Conservation (phyloP, 2,797 vertebrate species). For the Aeoliscus strigatus region DNA sequence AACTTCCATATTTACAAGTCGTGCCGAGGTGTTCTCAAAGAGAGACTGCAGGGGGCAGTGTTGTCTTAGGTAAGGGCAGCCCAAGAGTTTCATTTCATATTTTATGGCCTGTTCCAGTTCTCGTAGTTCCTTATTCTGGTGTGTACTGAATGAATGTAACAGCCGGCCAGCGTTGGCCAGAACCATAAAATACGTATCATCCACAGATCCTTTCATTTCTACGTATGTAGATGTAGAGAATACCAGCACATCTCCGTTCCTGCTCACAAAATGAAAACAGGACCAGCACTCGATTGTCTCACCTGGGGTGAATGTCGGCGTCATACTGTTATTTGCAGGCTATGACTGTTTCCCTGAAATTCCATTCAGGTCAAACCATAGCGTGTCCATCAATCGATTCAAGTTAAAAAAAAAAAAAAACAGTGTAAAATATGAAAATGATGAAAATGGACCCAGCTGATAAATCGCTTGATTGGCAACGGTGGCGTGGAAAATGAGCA, state of each 20-base stretch:
- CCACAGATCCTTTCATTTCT: too few species aligned
- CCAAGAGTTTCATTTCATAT: constrained; percentile 48
- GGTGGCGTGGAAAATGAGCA: constrained; percentile 68
- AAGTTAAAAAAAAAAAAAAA: constrained; percentile 58
- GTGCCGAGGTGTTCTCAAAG: constrained; percentile 7
- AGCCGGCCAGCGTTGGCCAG: constrained; percentile 37
- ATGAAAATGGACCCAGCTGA: constrained; percentile 70
- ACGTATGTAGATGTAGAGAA: constrained; percentile 18
- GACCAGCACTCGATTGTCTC: constrained; percentile 16
- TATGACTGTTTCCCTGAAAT: constrained; percentile 42
- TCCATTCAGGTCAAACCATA: constrained; percentile 54
- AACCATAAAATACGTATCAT: constrained; percentile 50
- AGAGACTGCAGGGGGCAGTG: constrained; percentile 70
- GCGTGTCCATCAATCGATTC: constrained; percentile 63
- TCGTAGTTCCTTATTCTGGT: constrained; percentile 45
- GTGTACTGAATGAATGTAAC: constrained; percentile 60
- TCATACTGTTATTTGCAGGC: constrained; percentile 16
- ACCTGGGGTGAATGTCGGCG: constrained; percentile 3
- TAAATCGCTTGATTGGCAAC: constrained; percentile 76
- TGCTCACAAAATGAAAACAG: constrained; percentile 18
- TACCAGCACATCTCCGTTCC: constrained; percentile 12
- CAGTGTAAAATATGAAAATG: constrained; percentile 72
- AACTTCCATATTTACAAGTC: too few species aligned
- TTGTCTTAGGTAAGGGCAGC: constrained; percentile 54
- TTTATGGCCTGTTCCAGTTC: constrained; percentile 44